phyloP scores from a whole-genome alignment of 1,140 invertebrate species.

The Sweltsa coloradensis region DNA sequence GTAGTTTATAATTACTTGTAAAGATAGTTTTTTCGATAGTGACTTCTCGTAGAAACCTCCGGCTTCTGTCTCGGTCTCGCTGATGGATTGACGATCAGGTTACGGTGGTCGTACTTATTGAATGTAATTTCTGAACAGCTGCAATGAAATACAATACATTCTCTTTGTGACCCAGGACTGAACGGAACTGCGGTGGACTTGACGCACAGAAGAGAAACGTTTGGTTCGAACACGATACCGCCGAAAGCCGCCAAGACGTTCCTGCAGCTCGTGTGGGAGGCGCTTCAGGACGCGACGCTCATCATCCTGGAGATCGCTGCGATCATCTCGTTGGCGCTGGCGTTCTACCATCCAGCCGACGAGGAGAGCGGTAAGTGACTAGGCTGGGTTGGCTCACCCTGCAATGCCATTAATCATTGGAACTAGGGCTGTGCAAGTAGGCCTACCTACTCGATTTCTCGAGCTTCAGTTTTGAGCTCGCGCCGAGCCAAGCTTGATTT shows the following conservation, averaged over 20 bases:
- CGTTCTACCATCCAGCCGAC: conserved; percentile 20
- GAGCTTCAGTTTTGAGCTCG: too few relatives aligned
- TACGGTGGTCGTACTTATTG: background rate
- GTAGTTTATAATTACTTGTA: too few relatives aligned
- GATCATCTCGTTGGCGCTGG: conserved; percentile 38
- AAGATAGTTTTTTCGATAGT: too few relatives aligned
- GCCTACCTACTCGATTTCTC: too few relatives aligned
- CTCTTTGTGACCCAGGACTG: conserved; percentile 35
- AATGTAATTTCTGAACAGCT: background rate
- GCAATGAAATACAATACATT: background rate
- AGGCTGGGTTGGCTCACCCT: background rate
- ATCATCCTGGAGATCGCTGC: conserved; percentile 44
- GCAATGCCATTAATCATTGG: too few relatives aligned
- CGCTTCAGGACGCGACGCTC: conserved; percentile 53
- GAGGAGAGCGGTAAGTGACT: background rate
- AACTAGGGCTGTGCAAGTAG: too few relatives aligned
- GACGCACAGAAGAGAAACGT: conserved; percentile 36
- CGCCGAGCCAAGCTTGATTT: too few relatives aligned
- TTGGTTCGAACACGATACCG: conserved; percentile 53
- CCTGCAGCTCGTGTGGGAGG: conserved; percentile 52
- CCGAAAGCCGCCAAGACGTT: conserved; percentile 56
- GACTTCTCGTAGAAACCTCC: too few relatives aligned
- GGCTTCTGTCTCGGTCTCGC: background rate
- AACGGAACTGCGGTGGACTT: conserved; percentile 38
- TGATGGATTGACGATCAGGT: background rate